These are phyloP conservation scores for Furnarius figulus DNA, from an alignment of 2,113 vertebrate genomes.

Conservation along the genomic window DNA sequence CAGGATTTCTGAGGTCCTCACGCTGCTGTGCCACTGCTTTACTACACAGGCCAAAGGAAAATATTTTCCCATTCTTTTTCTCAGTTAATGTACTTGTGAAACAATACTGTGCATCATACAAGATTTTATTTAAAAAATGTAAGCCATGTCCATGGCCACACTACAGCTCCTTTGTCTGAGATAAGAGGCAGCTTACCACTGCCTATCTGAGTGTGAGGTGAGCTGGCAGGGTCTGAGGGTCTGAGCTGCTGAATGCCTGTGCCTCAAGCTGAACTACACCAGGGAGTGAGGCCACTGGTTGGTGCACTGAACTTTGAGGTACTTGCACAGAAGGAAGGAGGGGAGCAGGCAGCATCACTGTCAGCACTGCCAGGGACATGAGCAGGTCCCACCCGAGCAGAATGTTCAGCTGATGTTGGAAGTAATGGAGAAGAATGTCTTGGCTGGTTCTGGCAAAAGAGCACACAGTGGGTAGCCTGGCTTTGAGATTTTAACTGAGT, in stretches of 20 bases:
- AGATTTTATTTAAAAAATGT: neutral
- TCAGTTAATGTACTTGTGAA: neutral
- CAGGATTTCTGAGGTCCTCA: conserved; percentile 3
- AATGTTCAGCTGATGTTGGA: neutral
- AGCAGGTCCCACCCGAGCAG: neutral
- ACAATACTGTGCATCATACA: neutral
- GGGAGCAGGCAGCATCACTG: neutral
- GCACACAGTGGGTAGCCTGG: neutral
- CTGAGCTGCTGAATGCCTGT: neutral
- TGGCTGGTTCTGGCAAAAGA: neutral
- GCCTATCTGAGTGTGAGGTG: neutral
- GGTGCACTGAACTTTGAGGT: neutral
- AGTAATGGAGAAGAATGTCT: neutral
- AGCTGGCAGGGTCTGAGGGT: neutral
- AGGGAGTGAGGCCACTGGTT: neutral
- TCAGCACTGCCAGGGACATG: neutral
- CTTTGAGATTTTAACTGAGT: neutral
- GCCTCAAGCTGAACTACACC: neutral
- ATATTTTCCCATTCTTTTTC: neutral
- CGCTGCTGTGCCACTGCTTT: neutral
- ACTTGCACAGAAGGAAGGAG: neutral
- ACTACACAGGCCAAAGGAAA: neutral
- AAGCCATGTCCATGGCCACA: neutral
- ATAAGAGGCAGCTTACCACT: neutral
- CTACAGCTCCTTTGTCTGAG: neutral